These are phyloP conservation scores for Heteromormyrus szaboi DNA, from an alignment of 2,797 vertebrate species.

Conservation along the genomic window DNA sequence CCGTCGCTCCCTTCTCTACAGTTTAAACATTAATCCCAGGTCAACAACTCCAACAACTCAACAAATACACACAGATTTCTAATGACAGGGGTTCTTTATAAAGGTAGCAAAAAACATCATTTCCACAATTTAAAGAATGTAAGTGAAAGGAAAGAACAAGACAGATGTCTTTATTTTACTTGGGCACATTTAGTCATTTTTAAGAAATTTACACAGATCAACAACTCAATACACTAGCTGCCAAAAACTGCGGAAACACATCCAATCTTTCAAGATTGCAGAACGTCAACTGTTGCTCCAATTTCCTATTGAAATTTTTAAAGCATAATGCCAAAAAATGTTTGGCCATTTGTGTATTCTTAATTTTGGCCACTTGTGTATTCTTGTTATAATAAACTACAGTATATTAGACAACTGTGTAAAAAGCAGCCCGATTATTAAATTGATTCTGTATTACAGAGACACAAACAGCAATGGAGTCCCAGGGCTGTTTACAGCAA, in stretches of 20 bases:
- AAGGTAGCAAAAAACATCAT: background rate
- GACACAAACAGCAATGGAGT: background rate
- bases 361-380: background rate
- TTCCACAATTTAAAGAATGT: background rate
- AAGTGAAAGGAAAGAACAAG: background rate
- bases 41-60: background rate
- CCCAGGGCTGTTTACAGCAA: background rate
- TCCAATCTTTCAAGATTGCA: background rate
- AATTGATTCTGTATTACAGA: background rate
- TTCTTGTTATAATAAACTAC: background rate
- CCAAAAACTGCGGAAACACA: background rate
- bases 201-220: background rate
- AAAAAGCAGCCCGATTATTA: background rate
- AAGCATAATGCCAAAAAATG: background rate
- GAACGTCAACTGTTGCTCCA: background rate
- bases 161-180: background rate
- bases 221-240: background rate
- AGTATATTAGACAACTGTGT: background rate
- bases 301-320: background rate
- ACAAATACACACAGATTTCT: background rate
- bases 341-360: background rate
- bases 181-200: background rate
- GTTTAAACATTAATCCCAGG: background rate
- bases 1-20: background rate
- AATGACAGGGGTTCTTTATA: background rate